phyloP scores from a whole-genome alignment of 2,888 invertebrate genomes.

The Shargacucullia verbasci region DNA sequence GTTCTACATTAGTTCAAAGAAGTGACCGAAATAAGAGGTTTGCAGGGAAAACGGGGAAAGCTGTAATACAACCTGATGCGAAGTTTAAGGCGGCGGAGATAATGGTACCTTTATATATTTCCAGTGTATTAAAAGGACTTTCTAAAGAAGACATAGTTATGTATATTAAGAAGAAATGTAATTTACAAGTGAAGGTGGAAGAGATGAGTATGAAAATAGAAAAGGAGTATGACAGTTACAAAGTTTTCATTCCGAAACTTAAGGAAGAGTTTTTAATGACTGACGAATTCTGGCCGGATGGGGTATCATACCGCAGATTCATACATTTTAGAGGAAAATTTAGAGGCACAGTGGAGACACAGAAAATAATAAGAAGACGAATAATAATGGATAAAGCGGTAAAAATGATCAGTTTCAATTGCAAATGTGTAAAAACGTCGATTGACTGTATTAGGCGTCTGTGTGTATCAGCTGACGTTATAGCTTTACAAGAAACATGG shows the following conservation, averaged over 20 bases:
- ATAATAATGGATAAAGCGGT: neutral
- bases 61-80: neutral
- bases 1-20: neutral
- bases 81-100: neutral
- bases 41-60: neutral
- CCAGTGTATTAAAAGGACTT: neutral
- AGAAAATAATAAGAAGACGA: neutral
- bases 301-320: neutral
- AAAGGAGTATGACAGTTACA: neutral
- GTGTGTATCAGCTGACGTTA: too few relatives aligned
- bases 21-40: neutral
- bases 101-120: neutral
- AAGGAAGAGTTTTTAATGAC: neutral
- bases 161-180: neutral
- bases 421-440: too few relatives aligned
- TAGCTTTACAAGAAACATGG: too few relatives aligned
- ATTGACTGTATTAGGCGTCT: too few relatives aligned
- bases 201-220: too few relatives aligned
- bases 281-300: neutral
- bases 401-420: neutral
- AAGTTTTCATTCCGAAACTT: neutral
- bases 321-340: neutral
- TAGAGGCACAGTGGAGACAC: neutral
- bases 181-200: neutral
- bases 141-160: neutral